Evolutionary conservation across 1,140 invertebrate genomes (phyloP), one percentile per base, ranked within the genome.

Genomic region (Polyergus mexicanus): DNA sequence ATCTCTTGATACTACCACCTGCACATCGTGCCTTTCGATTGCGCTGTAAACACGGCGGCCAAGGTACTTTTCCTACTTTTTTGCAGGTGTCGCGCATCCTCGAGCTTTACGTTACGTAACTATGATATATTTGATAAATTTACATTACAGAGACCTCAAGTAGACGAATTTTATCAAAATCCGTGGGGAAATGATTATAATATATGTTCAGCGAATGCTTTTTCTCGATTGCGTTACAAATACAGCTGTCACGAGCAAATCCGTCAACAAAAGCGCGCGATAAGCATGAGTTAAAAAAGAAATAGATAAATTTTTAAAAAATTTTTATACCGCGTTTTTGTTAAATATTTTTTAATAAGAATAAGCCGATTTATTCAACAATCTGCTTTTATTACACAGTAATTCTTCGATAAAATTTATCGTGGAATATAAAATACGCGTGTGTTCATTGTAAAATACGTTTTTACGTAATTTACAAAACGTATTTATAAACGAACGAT

Each of bases 61-160:
- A 19, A 32, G 35, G 38, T 11, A 11, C 22, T 25, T 72, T 68
- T 60, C 4, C 32, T 54, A 7, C 1, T 47, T 68, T 54, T 71
- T 72, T 44, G 56, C 78, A 74, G 78, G 51, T 72, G 68, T 74
- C 54, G 19, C 7, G 68, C 25, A 83, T 74, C 54, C 68, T 83
- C 60, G 78, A 8, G 38, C 28, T 58, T 28, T 47, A 38, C 2
- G 32, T 35, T 63, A 8, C 6, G 63, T 22, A 16, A 16, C 8
- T 16, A 16, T 5, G 16, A 60, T 56, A 60, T 56, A 19, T 44
- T 16, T 11, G 32, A n/a, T 38, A 65, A 19, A 65, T 41, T 13
- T 60, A 44, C 58, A 38, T 22, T 7, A 38, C 2, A 16, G 22
- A 63, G 35, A 11, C 7, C 10, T 28, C 22, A 35, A 35, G 28